Conservation (phyloP, 2,888 invertebrate species). For the Philaethria dido region DNA sequence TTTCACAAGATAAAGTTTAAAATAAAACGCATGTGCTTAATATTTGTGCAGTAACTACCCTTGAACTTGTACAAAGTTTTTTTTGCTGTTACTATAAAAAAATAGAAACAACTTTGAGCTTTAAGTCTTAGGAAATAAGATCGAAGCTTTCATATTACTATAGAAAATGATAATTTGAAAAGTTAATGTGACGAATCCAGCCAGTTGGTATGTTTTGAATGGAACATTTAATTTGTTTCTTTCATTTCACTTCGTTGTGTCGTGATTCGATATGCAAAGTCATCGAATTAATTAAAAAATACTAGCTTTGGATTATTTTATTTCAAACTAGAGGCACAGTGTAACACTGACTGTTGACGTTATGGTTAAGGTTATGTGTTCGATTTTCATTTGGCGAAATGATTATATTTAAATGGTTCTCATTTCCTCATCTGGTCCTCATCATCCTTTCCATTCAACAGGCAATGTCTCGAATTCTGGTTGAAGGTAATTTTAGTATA, state of each 20-base stretch:
- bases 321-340: too few species aligned
- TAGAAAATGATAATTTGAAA: slow-evolving; percentile 41
- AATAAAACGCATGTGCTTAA: not conserved
- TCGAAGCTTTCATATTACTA: not conserved
- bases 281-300: slow-evolving; percentile 66
- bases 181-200: slow-evolving; percentile 65
- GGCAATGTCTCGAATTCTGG: too few species aligned
- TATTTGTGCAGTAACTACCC: slow-evolving; percentile 36
- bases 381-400: too few species aligned
- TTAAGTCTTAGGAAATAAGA: not conserved
- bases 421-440: too few species aligned
- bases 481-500: too few species aligned
- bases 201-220: slow-evolving; percentile 76
- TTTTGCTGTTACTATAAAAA: slow-evolving; percentile 37
- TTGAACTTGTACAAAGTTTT: slow-evolving; percentile 36
- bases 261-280: slow-evolving; percentile 68
- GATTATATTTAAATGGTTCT: too few species aligned
- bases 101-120: slow-evolving; percentile 32
- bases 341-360: too few species aligned
- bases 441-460: too few species aligned
- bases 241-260: slow-evolving; percentile 62
- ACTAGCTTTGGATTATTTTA: slow-evolving; percentile 25
- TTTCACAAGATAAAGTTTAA: slow-evolving; percentile 8
- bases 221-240: slow-evolving; percentile 81
- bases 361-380: too few species aligned